A percentile compares a stretch with the other conserved stretches of the same genome.
Conservation (phyloP, 2,888 invertebrate species). For the Rhabditoides inermis region DNA sequence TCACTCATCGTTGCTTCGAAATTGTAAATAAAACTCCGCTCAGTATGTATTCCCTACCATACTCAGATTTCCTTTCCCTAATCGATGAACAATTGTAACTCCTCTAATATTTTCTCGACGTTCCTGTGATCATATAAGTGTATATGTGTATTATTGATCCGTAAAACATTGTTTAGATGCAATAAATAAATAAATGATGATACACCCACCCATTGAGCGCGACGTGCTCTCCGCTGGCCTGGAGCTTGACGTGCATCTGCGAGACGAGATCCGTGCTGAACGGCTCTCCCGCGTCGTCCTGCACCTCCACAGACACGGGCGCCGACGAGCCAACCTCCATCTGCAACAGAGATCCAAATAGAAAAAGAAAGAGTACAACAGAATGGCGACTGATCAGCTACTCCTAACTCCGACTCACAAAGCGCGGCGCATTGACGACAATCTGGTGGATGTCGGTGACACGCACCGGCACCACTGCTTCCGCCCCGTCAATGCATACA, state of each 20-base stretch:
- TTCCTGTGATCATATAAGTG: too few relatives aligned
- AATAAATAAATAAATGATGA: neutral
- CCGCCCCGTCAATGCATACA: slow-evolving; percentile 26
- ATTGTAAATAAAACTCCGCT: too few relatives aligned
- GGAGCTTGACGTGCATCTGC: slow-evolving; percentile 18
- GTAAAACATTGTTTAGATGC: neutral
- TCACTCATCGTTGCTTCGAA: too few relatives aligned
- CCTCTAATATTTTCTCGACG: too few relatives aligned
- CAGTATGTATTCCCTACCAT: too few relatives aligned
- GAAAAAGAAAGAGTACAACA: neutral
- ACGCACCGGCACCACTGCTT: slow-evolving; percentile 24
- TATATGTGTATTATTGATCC: too few relatives aligned
- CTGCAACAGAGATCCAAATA: slow-evolving; percentile 2
- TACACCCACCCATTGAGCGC: slow-evolving; percentile 6
- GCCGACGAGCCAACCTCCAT: slow-evolving; percentile 18
- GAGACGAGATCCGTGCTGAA: slow-evolving; percentile 23
- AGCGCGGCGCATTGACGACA: slow-evolving; percentile 28
- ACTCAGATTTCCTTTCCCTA: too few relatives aligned
- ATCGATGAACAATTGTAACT: too few relatives aligned
- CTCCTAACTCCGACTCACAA: slow-evolving; percentile 12
- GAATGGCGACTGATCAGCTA: neutral
- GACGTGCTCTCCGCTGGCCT: slow-evolving; percentile 11
- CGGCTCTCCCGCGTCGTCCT: slow-evolving; percentile 30
- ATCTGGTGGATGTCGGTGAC: slow-evolving; percentile 35
- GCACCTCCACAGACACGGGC: slow-evolving; percentile 23